phyloP scores from a whole-genome alignment of 2,113 vertebrate genomes.

The Himantopus leucocephalus region DNA sequence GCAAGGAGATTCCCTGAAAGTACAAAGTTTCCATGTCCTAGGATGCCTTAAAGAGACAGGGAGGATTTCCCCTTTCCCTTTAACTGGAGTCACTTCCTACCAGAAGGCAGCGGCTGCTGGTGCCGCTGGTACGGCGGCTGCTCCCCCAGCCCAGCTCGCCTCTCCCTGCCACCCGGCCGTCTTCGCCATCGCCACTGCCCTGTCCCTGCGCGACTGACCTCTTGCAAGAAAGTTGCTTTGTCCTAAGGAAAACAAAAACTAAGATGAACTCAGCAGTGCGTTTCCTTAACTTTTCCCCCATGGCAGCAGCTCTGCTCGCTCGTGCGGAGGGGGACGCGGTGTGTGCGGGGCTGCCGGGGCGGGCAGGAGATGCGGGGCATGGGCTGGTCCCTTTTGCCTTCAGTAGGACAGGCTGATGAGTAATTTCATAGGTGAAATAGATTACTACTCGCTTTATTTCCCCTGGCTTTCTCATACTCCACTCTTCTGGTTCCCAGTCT shows the following conservation, averaged over 20 bases:
- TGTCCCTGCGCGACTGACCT: neutral
- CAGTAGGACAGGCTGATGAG: neutral
- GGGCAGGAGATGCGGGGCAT: neutral
- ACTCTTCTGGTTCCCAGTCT: neutral
- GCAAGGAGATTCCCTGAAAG: conserved; percentile 72
- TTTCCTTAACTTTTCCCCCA: neutral
- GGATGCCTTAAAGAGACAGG: conserved; percentile 64
- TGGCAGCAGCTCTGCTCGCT: neutral
- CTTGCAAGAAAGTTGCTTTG: neutral
- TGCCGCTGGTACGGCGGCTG: neutral
- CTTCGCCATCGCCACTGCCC: neutral
- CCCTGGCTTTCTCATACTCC: neutral
- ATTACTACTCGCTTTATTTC: neutral
- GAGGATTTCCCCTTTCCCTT: conserved; percentile 67
- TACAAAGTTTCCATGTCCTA: conserved; percentile 61
- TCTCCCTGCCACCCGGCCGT: neutral
- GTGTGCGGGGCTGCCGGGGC: neutral
- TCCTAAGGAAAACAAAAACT: conserved; percentile 15
- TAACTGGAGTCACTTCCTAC: neutral
- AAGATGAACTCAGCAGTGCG: neutral
- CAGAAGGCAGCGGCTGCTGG: conserved; percentile 4
- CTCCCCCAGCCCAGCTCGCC: neutral
- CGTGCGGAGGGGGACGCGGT: neutral
- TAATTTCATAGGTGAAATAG: neutral
- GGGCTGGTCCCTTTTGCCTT: neutral